A percentile compares a stretch with the other conserved stretches of the same genome.
Conservation (phyloP, 2,888 invertebrate species). For the Lumbricus terrestris region DNA sequence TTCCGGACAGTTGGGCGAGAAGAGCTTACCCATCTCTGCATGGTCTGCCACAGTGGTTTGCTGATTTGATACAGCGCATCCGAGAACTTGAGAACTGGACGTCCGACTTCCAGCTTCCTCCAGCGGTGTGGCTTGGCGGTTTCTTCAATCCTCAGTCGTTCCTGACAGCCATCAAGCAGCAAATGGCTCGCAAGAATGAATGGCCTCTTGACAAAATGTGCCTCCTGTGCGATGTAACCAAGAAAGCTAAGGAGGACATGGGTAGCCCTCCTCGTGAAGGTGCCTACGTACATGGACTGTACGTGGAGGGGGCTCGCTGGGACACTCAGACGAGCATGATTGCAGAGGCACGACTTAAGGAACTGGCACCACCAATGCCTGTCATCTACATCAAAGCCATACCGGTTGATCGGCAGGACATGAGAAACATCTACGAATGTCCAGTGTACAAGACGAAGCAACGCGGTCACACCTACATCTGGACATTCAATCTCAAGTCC, state of each 20-base stretch:
- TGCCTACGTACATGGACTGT: constrained; percentile 86
- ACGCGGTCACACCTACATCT: constrained; percentile 90
- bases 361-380: constrained; percentile 88
- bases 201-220: constrained; percentile 95
- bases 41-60: constrained; percentile 87
- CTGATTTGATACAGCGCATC: constrained; percentile 80
- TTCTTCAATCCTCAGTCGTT: constrained; percentile 96
- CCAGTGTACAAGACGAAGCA: constrained; percentile 92
- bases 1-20: constrained; percentile 82
- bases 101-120: constrained; percentile 81
- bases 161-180: constrained; percentile 95
- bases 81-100: constrained; percentile 83
- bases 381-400: constrained; percentile 82
- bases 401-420: constrained; percentile 86
- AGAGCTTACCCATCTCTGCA: constrained; percentile 88
- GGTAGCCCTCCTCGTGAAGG: constrained; percentile 77
- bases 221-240: constrained; percentile 92
- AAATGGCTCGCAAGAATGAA: constrained; percentile 88
- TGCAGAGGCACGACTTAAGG: constrained; percentile 86
- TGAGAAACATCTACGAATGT: constrained; percentile 90
- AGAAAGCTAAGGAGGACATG: constrained; percentile 92
- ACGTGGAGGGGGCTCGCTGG: constrained; percentile 94
- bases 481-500: constrained; percentile 94
- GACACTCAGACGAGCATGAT: constrained; percentile 86
- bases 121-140: constrained; percentile 90